These are phyloP conservation scores for Chironomus riparius DNA, from an alignment of 2,888 invertebrate species.

Conservation along the genomic window DNA sequence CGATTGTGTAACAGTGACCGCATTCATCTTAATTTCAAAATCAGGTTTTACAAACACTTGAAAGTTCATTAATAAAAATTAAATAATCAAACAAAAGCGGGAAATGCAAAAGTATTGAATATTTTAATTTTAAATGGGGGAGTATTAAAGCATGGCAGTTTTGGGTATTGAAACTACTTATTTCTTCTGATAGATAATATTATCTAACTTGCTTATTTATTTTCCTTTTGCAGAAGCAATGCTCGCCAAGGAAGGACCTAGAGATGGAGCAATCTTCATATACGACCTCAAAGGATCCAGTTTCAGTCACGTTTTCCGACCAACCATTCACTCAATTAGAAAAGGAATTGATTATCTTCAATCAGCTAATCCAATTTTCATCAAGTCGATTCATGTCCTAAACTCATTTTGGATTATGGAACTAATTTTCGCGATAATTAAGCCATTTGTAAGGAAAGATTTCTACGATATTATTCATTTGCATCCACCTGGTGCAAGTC, in stretches of 20 bases:
- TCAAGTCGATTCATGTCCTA: conserved; percentile 57
- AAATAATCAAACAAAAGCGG: too few species aligned
- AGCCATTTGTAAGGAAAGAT: conserved; percentile 52
- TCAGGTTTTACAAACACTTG: too few species aligned
- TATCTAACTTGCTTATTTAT: too few species aligned
- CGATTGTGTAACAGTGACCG: too few species aligned
- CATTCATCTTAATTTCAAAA: too few species aligned
- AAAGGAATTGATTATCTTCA: conserved; percentile 59
- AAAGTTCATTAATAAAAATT: too few species aligned
- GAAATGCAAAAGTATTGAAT: too few species aligned
- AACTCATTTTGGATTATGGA: conserved; percentile 52
- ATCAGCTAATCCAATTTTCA: conserved; percentile 56
- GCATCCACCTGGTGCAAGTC: conserved; percentile 48
- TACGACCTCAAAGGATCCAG: conserved; percentile 59
- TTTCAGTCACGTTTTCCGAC: conserved; percentile 50
- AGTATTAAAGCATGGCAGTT: too few species aligned
- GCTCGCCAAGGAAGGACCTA: not conserved
- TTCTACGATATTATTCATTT: conserved; percentile 53
- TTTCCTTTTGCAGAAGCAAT: not conserved
- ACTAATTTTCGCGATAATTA: conserved; percentile 49
- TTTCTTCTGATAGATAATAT: too few species aligned
- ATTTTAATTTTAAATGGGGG: too few species aligned
- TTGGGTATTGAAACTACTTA: too few species aligned
- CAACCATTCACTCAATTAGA: conserved; percentile 50
- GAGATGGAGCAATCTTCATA: conserved; percentile 51